phyloP scores from a whole-genome alignment of 1,140 invertebrate species.

The Zaprionus tsacasi region DNA sequence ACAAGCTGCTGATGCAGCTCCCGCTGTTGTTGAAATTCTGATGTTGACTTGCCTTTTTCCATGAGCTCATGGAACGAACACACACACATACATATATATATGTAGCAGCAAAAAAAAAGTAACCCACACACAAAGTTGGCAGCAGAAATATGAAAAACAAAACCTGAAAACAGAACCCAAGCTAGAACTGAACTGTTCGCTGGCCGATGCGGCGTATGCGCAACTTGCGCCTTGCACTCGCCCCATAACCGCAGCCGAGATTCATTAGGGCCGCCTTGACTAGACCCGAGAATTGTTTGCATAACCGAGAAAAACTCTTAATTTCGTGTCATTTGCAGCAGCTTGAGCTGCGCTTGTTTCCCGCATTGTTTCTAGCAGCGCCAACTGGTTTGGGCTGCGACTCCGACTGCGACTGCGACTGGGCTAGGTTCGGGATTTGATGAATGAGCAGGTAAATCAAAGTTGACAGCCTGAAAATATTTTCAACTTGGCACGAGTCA shows the following conservation, averaged over 20 bases:
- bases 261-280: conserved; percentile 52
- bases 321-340: conserved; percentile 64
- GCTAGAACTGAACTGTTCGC: conserved; percentile 28
- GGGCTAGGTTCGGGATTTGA: conserved; percentile 42
- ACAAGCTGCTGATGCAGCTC: conserved; percentile 84
- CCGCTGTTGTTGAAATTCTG: conserved; percentile 84
- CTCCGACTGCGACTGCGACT: conserved; percentile 7
- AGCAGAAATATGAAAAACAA: conserved; percentile 1
- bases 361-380: conserved; percentile 17
- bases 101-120: conserved; percentile 8
- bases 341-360: conserved; percentile 18
- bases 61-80: conserved; percentile 59
- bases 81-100: conserved; percentile 5
- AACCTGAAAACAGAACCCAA: conserved; percentile 53
- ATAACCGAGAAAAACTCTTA: conserved; percentile 50
- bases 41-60: conserved; percentile 83
- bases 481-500: conserved; percentile 74
- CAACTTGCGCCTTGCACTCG: conserved; percentile 49
- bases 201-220: conserved; percentile 64
- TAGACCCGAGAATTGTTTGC: conserved; percentile 30
- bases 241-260: conserved; percentile 3
- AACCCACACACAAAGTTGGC: conserved; percentile 30
- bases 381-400: conserved; percentile 17
- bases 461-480: conserved; percentile 79
- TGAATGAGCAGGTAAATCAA: conserved; percentile 69